Conservation (phyloP, 2,797 vertebrate genomes). For the Gadopsis bispinosus region DNA sequence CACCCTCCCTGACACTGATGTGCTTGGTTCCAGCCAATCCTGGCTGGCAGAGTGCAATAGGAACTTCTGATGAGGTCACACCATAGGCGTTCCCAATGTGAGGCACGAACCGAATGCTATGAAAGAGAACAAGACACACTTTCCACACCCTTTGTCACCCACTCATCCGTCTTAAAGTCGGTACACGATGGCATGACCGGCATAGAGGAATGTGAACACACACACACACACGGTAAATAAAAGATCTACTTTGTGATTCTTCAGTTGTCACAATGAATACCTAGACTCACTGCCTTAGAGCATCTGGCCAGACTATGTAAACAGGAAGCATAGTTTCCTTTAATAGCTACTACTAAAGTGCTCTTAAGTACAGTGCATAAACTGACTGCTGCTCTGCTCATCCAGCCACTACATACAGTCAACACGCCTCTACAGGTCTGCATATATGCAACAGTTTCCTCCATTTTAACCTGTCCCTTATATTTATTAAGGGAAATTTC, state of each 20-base stretch:
- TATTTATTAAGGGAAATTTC: not conserved
- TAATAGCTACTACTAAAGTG: constrained; percentile 27
- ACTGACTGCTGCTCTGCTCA: constrained; percentile 1
- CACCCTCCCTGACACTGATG: no score
- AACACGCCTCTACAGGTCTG: not conserved
- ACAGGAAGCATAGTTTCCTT: constrained; percentile 50
- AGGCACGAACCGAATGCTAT: no score
- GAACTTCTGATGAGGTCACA: no score
- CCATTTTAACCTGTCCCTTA: not conserved
- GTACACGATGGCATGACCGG: not conserved
- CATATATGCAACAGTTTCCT: not conserved
- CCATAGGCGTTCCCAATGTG: no score
- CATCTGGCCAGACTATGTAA: constrained; percentile 34
- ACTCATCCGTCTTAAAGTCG: constrained; percentile 29
- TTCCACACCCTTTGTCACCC: not conserved
- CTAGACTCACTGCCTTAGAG: constrained; percentile 17
- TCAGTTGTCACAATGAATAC: constrained; percentile 21
- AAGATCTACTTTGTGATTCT: constrained; percentile 32
- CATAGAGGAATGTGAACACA: constrained; percentile 17
- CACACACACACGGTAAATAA: constrained; percentile 24
- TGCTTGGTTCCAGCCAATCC: no score
- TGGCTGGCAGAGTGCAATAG: no score
- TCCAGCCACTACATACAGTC: not conserved
- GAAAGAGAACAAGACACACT: not conserved
- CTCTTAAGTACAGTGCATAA: constrained; percentile 15